Percentiles rank a stretch among this genome's conserved stretches.
phyloP scores from a whole-genome alignment of 2,888 invertebrate species.

The Hemicrepidius hirtus region DNA sequence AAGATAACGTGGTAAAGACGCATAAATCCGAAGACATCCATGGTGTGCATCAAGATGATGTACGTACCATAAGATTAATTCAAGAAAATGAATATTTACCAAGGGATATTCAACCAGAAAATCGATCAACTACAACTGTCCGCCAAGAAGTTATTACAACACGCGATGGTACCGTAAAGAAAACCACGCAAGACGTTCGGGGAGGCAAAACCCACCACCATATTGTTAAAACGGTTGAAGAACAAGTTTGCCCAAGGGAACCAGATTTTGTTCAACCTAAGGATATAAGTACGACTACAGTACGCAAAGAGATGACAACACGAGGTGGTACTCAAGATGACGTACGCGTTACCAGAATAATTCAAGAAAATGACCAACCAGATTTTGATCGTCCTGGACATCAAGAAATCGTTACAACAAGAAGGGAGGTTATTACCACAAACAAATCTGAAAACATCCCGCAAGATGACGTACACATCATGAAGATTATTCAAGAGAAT shows the following conservation, averaged over 20 bases:
- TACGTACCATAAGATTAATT: constrained; percentile 15
- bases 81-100: constrained; percentile 34
- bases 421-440: constrained; percentile 11
- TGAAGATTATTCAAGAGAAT: constrained; percentile 24
- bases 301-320: constrained; percentile 1
- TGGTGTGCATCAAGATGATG: constrained; percentile 20
- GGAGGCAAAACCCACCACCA: background rate
- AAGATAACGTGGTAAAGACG: constrained; percentile 1
- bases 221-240: constrained; percentile 8
- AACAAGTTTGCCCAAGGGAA: background rate
- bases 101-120: constrained; percentile 6
- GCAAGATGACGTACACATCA: constrained; percentile 31
- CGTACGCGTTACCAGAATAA: constrained; percentile 2
- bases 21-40: background rate
- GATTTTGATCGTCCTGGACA: background rate
- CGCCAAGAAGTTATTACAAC: constrained; percentile 7
- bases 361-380: constrained; percentile 4
- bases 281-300: background rate
- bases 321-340: constrained; percentile 18
- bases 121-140: background rate
- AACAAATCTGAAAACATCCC: constrained; percentile 14
- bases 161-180: background rate
- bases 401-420: constrained; percentile 15
- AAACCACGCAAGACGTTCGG: background rate
- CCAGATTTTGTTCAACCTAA: background rate